phyloP scores from a whole-genome alignment of 2,888 invertebrate species.

The Hololepta plana region DNA sequence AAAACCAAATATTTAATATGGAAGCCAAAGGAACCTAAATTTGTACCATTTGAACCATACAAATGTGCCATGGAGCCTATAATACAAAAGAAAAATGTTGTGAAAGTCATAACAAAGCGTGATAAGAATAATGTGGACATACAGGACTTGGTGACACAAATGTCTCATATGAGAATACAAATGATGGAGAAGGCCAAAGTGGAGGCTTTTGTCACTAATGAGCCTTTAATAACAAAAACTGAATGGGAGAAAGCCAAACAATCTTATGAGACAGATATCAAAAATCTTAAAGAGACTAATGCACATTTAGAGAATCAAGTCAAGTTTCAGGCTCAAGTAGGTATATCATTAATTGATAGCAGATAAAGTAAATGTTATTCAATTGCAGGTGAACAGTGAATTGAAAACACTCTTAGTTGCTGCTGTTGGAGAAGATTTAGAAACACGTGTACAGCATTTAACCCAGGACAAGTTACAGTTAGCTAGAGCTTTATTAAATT shows the following conservation, averaged over 20 bases:
- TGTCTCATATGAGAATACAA: constrained; percentile 47
- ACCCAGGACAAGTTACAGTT: constrained; percentile 85
- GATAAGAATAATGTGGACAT: constrained; percentile 30
- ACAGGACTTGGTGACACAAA: constrained; percentile 45
- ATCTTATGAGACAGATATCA: constrained; percentile 39
- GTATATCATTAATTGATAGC: constrained; percentile 5
- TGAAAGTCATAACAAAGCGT: constrained; percentile 16
- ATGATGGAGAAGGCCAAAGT: constrained; percentile 36
- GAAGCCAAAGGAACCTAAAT: constrained; percentile 54
- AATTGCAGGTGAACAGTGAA: constrained; percentile 65
- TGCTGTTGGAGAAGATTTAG: constrained; percentile 86
- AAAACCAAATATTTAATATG: constrained; percentile 30
- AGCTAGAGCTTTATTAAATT: constrained; percentile 67
- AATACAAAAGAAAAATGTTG: constrained; percentile 29
- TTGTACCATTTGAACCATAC: constrained; percentile 79
- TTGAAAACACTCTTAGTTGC: constrained; percentile 84
- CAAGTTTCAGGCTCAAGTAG: constrained; percentile 69
- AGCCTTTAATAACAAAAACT: constrained; percentile 18
- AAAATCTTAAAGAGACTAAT: constrained; percentile 47
- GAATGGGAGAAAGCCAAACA: constrained; percentile 31
- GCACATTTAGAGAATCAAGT: constrained; percentile 57
- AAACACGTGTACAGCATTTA: constrained; percentile 72
- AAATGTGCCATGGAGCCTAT: constrained; percentile 71
- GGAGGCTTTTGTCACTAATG: constrained; percentile 25
- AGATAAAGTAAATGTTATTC: too few relatives aligned